phyloP scores from a whole-genome alignment of 2,797 vertebrate genomes.

The Falco berigora region DNA sequence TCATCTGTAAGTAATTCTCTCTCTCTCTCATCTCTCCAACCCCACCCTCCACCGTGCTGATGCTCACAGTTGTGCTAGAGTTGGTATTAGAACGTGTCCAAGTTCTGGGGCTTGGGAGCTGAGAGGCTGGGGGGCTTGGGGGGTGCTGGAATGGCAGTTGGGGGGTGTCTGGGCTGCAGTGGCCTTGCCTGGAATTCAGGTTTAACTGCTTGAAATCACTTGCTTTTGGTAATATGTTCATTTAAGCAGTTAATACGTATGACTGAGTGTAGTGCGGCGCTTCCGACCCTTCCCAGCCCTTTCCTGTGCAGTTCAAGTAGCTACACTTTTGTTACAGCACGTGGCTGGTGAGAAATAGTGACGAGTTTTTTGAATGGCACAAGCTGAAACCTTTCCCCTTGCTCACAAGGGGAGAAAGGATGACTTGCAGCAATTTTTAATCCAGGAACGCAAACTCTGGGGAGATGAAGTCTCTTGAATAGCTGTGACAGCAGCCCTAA shows the following conservation, averaged over 20 bases:
- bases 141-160: no score
- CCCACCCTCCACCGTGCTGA: background rate
- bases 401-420: background rate
- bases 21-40: background rate
- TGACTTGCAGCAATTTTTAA: background rate
- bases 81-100: background rate
- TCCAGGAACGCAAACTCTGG: background rate
- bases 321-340: background rate
- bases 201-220: background rate
- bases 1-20: background rate
- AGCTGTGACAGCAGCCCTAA: background rate
- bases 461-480: background rate
- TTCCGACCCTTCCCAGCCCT: background rate
- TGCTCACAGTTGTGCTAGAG: background rate
- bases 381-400: background rate
- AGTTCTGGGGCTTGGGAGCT: no score
- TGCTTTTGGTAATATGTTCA: background rate
- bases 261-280: background rate
- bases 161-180: background rate
- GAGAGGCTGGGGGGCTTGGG: no score
- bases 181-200: background rate
- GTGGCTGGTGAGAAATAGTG: background rate
- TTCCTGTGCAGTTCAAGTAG: accelerated
- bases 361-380: background rate
- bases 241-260: background rate